Conservation (phyloP, 2,888 invertebrate species). For the Pharmacophagus antenor region DNA sequence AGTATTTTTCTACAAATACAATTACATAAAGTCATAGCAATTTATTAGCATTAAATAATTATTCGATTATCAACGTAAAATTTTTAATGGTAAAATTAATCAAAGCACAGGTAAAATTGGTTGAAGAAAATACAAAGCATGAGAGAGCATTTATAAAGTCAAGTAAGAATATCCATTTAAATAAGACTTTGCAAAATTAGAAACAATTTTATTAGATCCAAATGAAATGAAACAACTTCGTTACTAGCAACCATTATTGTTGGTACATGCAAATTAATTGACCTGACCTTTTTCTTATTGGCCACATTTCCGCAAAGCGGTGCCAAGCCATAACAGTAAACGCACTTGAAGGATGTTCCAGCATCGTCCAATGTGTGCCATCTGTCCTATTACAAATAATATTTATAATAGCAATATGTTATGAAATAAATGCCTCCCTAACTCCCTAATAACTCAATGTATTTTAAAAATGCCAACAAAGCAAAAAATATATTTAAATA, state of each 20-base stretch:
- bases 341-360: constrained; percentile 11
- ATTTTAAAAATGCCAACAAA: not conserved
- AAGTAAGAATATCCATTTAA: not conserved
- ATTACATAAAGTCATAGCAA: too few species aligned
- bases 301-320: constrained; percentile 12
- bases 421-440: not conserved
- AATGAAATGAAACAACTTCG: not conserved
- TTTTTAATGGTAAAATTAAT: too few species aligned
- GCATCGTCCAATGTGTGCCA: constrained; percentile 6
- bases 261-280: constrained; percentile 20
- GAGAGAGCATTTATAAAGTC: not conserved
- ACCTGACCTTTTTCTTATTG: constrained; percentile 17
- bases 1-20: too few species aligned
- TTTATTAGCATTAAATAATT: too few species aligned
- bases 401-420: not conserved
- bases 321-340: constrained; percentile 17
- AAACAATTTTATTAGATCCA: not conserved
- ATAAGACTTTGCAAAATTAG: not conserved
- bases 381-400: not conserved
- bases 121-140: not conserved
- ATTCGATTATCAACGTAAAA: too few species aligned
- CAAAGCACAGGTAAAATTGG: not conserved
- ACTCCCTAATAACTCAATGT: too few species aligned
- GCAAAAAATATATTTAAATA: not conserved
- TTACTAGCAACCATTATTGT: constrained; percentile 7